Conservation (phyloP, 2,113 vertebrate species). For the Glaucomys volans region DNA sequence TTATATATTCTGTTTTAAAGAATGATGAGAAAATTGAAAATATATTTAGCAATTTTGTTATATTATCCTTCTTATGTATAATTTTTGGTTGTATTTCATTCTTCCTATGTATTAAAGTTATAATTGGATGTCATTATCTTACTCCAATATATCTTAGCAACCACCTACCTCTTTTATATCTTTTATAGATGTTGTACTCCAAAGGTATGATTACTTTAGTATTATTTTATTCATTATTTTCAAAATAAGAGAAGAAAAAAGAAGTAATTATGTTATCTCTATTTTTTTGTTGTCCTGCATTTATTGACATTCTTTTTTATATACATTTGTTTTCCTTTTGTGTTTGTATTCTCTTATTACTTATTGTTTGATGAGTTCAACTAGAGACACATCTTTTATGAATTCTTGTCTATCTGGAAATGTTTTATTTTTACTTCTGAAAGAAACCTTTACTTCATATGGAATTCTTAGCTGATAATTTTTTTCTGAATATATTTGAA, state of each 20-base stretch:
- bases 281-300: background rate
- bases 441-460: background rate
- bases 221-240: background rate
- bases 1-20: background rate
- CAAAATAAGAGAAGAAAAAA: background rate
- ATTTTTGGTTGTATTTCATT: background rate
- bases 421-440: background rate
- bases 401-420: background rate
- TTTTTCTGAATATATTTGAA: background rate
- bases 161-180: background rate
- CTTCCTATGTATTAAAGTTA: background rate
- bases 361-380: background rate
- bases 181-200: background rate
- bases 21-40: background rate
- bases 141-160: background rate
- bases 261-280: background rate
- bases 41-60: background rate
- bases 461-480: background rate
- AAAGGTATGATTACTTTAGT: background rate
- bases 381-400: background rate
- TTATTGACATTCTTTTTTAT: background rate
- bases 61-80: background rate
- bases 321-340: background rate
- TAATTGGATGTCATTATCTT: background rate
- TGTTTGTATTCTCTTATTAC: background rate